A percentile compares a stretch with the other conserved stretches of the same genome.
phyloP scores from a whole-genome alignment of 1,140 invertebrate genomes.

The Penaeus chinensis region DNA sequence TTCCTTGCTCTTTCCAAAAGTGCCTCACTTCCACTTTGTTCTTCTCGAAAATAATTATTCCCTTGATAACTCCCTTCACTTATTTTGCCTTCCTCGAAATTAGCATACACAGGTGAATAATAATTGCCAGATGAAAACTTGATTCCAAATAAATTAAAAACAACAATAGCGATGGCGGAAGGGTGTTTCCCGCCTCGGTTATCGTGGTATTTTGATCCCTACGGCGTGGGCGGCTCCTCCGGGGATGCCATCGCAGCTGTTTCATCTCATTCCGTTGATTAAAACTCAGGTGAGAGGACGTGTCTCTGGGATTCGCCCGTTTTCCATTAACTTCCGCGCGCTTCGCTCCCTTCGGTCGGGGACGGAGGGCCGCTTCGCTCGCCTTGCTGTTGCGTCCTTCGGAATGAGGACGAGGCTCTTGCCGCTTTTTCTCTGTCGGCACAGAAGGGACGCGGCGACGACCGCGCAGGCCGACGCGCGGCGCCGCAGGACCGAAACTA shows the following conservation, averaged over 20 bases:
- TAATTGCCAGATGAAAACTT: conserved; percentile 56
- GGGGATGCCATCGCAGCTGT: conserved; percentile 43
- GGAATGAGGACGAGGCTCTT: no score
- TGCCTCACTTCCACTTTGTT: not conserved
- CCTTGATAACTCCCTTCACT: conserved; percentile 19
- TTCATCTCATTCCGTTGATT: conserved; percentile 60
- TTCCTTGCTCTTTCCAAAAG: not conserved
- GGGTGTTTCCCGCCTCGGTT: not conserved
- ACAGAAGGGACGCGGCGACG: no score
- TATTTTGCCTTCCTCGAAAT: conserved; percentile 28
- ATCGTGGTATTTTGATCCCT: not conserved
- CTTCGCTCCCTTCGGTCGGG: not conserved
- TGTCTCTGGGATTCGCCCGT: conserved; percentile 21
- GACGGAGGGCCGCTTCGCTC: not conserved
- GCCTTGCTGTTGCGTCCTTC: no score
- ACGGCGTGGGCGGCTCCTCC: conserved; percentile 20
- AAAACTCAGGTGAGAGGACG: conserved; percentile 55
- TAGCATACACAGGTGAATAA: conserved; percentile 56
- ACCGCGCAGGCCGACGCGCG: no score
- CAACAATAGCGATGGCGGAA: conserved; percentile 8
- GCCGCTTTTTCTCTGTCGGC: no score
- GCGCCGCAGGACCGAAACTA: no score
- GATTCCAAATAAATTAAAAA: conserved; percentile 56
- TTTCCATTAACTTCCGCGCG: not conserved
- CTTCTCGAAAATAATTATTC: conserved; percentile 9